These are phyloP conservation scores for Leptinotarsa peninsularis DNA, from an alignment of 2,888 invertebrate species.

Conservation along the genomic window DNA sequence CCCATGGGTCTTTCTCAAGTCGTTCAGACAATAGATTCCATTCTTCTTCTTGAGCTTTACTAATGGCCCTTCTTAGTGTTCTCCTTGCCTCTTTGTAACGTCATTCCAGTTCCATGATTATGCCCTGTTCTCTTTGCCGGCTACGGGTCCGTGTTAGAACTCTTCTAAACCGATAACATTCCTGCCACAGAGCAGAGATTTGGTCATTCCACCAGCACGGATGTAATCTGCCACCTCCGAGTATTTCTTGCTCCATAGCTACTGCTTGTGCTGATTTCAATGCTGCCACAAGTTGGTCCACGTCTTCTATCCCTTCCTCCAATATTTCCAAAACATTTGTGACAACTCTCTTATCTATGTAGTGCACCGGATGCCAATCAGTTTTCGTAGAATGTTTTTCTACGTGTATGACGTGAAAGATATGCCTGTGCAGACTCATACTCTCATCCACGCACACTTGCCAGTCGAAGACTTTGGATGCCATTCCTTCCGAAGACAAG, in stretches of 20 bases:
- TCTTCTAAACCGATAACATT: conserved; percentile 3
- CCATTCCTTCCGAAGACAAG: conserved; percentile 2
- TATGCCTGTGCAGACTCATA: conserved; percentile 1
- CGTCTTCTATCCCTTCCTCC: neutral
- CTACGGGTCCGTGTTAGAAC: neutral
- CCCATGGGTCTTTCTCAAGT: neutral
- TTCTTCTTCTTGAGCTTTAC: neutral
- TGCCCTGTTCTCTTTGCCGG: neutral
- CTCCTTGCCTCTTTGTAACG: neutral
- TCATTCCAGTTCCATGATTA: neutral
- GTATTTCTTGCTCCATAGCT: neutral
- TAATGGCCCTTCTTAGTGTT: neutral
- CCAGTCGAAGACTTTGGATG: conserved; percentile 10
- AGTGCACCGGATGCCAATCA: neutral
- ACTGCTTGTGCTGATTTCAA: neutral
- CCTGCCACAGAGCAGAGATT: neutral
- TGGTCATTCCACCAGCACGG: conserved; percentile 21
- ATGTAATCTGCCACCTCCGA: neutral
- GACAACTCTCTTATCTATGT: neutral
- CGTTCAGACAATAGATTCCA: conserved; percentile 11
- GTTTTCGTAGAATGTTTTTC: no score
- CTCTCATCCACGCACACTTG: neutral
- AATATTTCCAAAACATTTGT: neutral
- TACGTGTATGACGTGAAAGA: neutral
- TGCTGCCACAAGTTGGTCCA: neutral